Evolutionary conservation across 2,888 invertebrate species (phyloP).

Genomic region (Lamellibrachia columna): DNA sequence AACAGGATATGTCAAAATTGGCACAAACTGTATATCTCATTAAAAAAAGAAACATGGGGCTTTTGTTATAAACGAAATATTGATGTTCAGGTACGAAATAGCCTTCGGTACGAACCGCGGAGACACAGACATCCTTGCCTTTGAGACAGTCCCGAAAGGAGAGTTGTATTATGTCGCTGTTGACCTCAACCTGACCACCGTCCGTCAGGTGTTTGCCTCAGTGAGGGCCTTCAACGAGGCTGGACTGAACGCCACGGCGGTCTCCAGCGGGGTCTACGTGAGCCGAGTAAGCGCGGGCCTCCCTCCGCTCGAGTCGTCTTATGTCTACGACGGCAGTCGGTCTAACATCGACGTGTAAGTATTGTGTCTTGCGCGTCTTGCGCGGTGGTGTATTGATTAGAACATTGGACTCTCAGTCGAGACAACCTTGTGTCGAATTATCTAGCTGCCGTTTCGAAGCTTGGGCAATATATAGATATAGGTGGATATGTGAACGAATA

Average conservation of each 20-base stretch:
- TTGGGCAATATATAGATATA: too few relatives aligned
- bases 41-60: background rate
- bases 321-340: slow-evolving; percentile 44
- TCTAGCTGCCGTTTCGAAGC: too few relatives aligned
- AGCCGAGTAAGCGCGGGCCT: slow-evolving; percentile 51
- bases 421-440: too few relatives aligned
- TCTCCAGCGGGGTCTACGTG: slow-evolving; percentile 51
- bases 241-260: slow-evolving; percentile 46
- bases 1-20: too few relatives aligned
- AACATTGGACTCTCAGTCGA: slow-evolving; percentile 8
- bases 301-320: slow-evolving; percentile 42
- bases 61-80: background rate
- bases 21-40: too few relatives aligned
- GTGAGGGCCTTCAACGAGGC: slow-evolving; percentile 51
- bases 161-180: background rate
- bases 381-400: too few relatives aligned
- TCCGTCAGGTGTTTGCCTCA: slow-evolving; percentile 49
- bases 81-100: slow-evolving; percentile 25
- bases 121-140: slow-evolving; percentile 22
- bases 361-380: background rate
- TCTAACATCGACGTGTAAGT: slow-evolving; percentile 20
- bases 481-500: too few relatives aligned
- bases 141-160: slow-evolving; percentile 18
- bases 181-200: background rate
- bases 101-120: slow-evolving; percentile 29